phyloP scores from a whole-genome alignment of 2,113 vertebrate genomes.

The Protobothrops flavoviridis region DNA sequence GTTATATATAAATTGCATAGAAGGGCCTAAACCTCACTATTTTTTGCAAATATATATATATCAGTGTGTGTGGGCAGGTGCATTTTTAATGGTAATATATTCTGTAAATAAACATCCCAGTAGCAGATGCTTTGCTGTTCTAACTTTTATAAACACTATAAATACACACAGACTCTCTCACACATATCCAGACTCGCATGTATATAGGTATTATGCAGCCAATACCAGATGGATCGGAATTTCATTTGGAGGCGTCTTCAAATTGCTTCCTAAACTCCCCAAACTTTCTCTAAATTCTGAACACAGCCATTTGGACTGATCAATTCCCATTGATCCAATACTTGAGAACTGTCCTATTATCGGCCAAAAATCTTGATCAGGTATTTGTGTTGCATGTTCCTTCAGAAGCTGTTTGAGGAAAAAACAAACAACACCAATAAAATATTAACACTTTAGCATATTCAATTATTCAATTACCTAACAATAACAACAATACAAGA shows the following conservation, averaged over 20 bases:
- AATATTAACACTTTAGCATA: not conserved
- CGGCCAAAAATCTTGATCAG: conserved; percentile 79
- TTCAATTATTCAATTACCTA: not conserved
- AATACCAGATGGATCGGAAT: conserved; percentile 83
- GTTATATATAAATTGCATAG: not conserved
- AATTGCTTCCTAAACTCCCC: conserved; percentile 67
- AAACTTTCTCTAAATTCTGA: conserved; percentile 90
- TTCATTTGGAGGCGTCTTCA: conserved; percentile 51
- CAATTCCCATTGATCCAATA: conserved; percentile 91
- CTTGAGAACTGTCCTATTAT: conserved; percentile 95
- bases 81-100: not conserved
- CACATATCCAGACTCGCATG: too few species aligned
- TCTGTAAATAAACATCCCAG: not conserved
- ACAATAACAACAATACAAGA: not conserved
- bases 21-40: not conserved
- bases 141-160: not conserved
- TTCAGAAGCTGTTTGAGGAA: conserved; percentile 71
- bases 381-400: conserved; percentile 62
- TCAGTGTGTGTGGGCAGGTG: not conserved
- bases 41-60: not conserved
- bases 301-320: conserved; percentile 90
- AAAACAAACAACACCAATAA: not conserved
- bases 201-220: not conserved
- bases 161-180: not conserved
- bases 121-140: not conserved